A percentile compares a stretch with the other conserved stretches of the same genome.
These are phyloP conservation scores for Centruroides sculpturatus DNA, from an alignment of 1,140 invertebrate species.

Conservation along the genomic window DNA sequence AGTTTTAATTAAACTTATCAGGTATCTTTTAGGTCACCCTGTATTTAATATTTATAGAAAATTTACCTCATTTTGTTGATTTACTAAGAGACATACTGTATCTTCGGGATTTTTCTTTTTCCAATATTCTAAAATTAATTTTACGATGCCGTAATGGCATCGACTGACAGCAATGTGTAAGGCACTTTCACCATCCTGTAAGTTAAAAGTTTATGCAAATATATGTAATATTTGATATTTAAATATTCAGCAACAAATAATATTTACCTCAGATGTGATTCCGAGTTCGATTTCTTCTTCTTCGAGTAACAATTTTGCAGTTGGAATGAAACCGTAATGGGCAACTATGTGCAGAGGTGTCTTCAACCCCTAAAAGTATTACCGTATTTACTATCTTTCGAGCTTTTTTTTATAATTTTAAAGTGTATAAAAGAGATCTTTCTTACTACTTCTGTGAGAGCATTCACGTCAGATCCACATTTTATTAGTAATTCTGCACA, in stretches of 20 bases:
- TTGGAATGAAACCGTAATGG: conserved; percentile 68
- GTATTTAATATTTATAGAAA: not conserved
- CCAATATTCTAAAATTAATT: conserved; percentile 5
- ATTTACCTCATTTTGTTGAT: conserved; percentile 33
- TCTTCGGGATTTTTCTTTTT: conserved; percentile 2
- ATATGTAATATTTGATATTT: not conserved
- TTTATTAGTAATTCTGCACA: conserved; percentile 95
- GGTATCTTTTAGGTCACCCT: too few species aligned
- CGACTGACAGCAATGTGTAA: conserved; percentile 74
- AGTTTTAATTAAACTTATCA: too few species aligned
- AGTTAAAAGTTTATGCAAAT: not conserved
- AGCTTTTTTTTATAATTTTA: too few species aligned
- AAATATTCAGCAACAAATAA: too few species aligned
- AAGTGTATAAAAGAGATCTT: not conserved
- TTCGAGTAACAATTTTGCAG: conserved; percentile 57
- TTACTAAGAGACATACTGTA: conserved; percentile 28
- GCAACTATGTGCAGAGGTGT: conserved; percentile 79
- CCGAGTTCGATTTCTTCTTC: conserved; percentile 31
- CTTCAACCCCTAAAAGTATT: conserved; percentile 66
- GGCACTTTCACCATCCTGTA: conserved; percentile 72
- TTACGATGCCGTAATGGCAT: conserved; percentile 47
- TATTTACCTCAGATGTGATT: conserved; percentile 5
- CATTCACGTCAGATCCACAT: conserved; percentile 89
- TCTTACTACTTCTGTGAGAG: conserved; percentile 10
- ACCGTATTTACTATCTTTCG: too few species aligned